Base-by-base conservation (phyloP, 2,888 invertebrate species). In the Apamea epomidion region DNA sequence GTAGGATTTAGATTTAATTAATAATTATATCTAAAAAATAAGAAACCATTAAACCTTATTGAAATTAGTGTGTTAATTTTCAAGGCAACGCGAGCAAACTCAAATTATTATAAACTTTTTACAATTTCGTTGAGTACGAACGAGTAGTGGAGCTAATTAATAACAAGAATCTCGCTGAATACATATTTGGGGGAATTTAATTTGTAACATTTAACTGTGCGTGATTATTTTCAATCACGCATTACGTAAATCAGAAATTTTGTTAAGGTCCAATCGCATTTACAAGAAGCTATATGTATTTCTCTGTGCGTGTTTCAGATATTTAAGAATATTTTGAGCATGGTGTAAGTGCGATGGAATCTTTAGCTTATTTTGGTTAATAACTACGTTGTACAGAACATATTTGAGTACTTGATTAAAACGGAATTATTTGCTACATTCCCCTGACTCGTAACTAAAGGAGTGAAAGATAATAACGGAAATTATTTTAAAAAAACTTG, bases 1-100 rank as follows among this genome's bases (percentile, higher is more conserved):
- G 77, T 81, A 86, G 70, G 80, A 81, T 88, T 78, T 79, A 73
- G 54, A 73, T 80, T 78, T 73, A 78, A 82, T 78, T 74, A 70
- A 84, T 82, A 79, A 74, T 70, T 80, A 68, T 25, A 74, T 79
- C 72, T 65, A 71, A 79, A 80, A 80, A 72, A 65, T 70, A 75
- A n/a, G 60, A 82, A 82, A 80, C 72, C 65, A 70, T 78, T n/a
- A 80, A 68, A 76, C 71, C 62, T 74, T 74, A 69, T 58, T 81
- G 32, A 76, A 83, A 85, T 69, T 68, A 72, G 76, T 70, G 64
- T 29, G 67, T 74, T 81, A 70, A 69, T 67, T 54, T 69, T 73
- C 58, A 80, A 78, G 70, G 67, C 71, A 77, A 87, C 25, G 48
- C 60, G 68, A 88, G 16, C 25, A 74, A 80, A 78, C 78, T 64